Evolutionary conservation across 2,888 invertebrate genomes (phyloP).

Genomic region (Lasius platythorax): DNA sequence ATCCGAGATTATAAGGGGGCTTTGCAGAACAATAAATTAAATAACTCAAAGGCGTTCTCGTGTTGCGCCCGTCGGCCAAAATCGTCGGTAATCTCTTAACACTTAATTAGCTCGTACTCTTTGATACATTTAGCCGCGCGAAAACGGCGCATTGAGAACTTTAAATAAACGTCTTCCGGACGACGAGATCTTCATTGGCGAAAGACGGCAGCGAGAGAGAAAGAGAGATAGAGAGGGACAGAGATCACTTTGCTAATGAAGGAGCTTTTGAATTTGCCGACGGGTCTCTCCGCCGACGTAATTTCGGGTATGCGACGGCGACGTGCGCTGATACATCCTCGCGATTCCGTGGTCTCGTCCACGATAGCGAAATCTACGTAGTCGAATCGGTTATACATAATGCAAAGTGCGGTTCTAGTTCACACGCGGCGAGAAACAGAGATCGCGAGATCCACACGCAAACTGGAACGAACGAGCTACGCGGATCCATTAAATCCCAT

Average conservation of each 20-base stretch:
- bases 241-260: slow-evolving; percentile 49
- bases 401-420: slow-evolving; percentile 6
- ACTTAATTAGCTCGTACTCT: slow-evolving; percentile 30
- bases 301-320: slow-evolving; percentile 28
- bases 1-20: not conserved
- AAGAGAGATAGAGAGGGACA: not conserved
- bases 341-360: slow-evolving; percentile 7
- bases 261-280: slow-evolving; percentile 48
- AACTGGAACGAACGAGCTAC: slow-evolving; percentile 1
- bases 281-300: not conserved
- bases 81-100: slow-evolving; percentile 30
- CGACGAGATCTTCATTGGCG: slow-evolving; percentile 16
- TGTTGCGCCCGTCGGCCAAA: not conserved
- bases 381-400: slow-evolving; percentile 37
- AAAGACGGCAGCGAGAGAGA: not conserved
- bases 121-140: slow-evolving; percentile 39
- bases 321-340: not conserved
- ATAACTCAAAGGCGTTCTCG: not conserved
- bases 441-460: not conserved
- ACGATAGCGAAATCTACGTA: not conserved
- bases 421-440: not conserved
- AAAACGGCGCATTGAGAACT: slow-evolving; percentile 35
- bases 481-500: slow-evolving; percentile 39
- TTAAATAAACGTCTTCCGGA: slow-evolving; percentile 45
- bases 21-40: not conserved